Base-by-base conservation (phyloP, 2,113 vertebrate genomes). In the Pao palembangensis region DNA sequence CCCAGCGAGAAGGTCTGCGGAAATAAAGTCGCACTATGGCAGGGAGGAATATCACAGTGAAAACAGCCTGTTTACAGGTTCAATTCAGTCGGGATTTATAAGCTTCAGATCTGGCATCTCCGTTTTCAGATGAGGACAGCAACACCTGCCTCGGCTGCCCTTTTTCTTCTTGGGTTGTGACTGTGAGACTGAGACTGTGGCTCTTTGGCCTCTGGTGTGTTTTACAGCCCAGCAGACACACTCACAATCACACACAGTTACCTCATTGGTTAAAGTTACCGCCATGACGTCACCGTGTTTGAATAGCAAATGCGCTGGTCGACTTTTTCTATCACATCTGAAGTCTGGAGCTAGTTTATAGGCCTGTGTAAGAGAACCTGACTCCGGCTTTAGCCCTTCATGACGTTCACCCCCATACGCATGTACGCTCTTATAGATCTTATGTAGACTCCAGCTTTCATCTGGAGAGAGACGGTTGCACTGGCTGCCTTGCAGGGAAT, bases 261-360 rank as follows among this genome's bases (percentile, higher is more conserved):
- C 76, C 75, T 86, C 85, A 87, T 75, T 71, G 80, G 67, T 69
- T 84, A 67, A 79, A 75, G 82, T 75, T 83, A 72, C 78, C 73
- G 67, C 67, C 49, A 72, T 88, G 87, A 87, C 78, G 82, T 90
- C 87, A 88, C 53, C 48, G 7, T 49, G 50, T 64, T 70, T 69
- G 42, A 64, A 64, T 76, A 78, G 75, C 81, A 78, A 82, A 79
- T 62, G 75, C 80, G 63, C 68, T 81, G 69, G 28, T 74, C 82
- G 71, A 77, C 70, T 74, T 76, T 76, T 79, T 81, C 60, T 64
- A 64, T 66, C 67, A 74, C 34, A 18, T 66, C 19, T 55, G 31
- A 53, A 58, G 51, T 56, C 63, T 48, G 58, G 58, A 70, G 67
- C 41, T 51, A 41, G 52, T 74, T 69, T 51, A 13, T 61, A 43